phyloP scores from a whole-genome alignment of 2,113 vertebrate genomes.

The Actenoides lindsayi region DNA sequence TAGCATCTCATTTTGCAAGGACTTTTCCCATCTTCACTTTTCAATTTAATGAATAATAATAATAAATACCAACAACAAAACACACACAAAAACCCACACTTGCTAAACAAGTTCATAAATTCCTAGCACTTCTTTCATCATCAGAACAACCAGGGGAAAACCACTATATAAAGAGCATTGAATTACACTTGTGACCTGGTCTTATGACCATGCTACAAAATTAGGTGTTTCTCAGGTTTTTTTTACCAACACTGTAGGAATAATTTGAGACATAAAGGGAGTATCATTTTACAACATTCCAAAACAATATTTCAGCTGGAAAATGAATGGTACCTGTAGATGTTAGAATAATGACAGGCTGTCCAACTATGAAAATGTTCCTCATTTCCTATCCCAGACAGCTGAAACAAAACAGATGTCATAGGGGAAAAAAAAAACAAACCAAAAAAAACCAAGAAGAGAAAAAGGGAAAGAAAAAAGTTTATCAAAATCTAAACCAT shows the following conservation, averaged over 20 bases:
- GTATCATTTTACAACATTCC: constrained; percentile 55
- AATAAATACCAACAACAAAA: background rate
- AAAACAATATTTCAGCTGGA: constrained; percentile 35
- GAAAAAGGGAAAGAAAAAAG: no score
- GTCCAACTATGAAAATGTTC: background rate
- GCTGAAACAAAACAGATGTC: constrained; percentile 60
- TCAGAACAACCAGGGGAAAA: background rate
- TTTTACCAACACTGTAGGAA: constrained; percentile 8
- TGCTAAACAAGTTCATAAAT: background rate
- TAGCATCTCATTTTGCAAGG: background rate
- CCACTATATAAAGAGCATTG: background rate
- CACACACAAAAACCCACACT: background rate
- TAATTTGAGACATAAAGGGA: constrained; percentile 27
- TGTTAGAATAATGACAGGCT: background rate
- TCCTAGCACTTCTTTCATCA: constrained; percentile 45
- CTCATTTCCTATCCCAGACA: constrained; percentile 40
- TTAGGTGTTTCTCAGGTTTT: constrained; percentile 34
- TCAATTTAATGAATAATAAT: background rate
- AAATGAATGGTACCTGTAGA: constrained; percentile 20
- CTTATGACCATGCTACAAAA: background rate
- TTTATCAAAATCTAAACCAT: background rate
- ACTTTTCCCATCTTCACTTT: background rate
- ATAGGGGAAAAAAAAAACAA: background rate
- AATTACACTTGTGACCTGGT: constrained; percentile 28
- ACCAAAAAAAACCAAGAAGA: no score